Conservation (phyloP, 2,888 invertebrate genomes). For the Xestobium rufovillosum region DNA sequence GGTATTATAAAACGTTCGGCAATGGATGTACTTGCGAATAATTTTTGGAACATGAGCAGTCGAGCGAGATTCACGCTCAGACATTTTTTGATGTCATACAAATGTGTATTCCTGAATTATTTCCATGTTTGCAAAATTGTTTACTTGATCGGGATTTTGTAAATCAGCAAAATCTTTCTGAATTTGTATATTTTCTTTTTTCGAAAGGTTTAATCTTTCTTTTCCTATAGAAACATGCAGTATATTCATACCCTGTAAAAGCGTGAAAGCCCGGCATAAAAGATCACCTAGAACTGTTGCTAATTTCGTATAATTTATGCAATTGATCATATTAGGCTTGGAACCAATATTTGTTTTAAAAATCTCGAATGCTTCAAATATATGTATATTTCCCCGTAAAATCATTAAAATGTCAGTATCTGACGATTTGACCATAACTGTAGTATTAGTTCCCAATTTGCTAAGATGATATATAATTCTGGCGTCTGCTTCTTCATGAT, state of each 20-base stretch:
- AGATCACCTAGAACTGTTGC: conserved; percentile 14
- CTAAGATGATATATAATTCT: conserved; percentile 17
- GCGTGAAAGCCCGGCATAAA: conserved; percentile 21
- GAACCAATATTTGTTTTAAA: conserved; percentile 7
- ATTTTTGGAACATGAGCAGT: conserved; percentile 26
- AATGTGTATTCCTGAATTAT: conserved; percentile 25
- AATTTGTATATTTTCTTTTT: conserved; percentile 20
- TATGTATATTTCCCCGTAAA: conserved; percentile 19
- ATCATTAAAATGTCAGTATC: conserved; percentile 21
- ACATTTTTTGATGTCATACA: conserved; percentile 24
- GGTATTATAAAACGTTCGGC: conserved; percentile 25
- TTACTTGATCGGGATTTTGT: no score
- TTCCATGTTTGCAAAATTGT: conserved; percentile 22
- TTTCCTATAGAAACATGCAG: conserved; percentile 20
- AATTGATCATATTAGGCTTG: no score
- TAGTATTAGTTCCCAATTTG: conserved; percentile 13
- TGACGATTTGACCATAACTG: conserved; percentile 17
- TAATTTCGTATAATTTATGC: conserved; percentile 16
- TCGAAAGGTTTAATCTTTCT: conserved; percentile 24
- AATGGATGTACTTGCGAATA: conserved; percentile 22
- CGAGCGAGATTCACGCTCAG: conserved; percentile 23
- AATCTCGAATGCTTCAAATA: conserved; percentile 12
- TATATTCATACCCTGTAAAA: conserved; percentile 22
- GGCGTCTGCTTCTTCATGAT: conserved; percentile 21
- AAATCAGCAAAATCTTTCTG: no score